phyloP scores from a whole-genome alignment of 2,797 vertebrate genomes.

The Odontamblyopus rebecca region DNA sequence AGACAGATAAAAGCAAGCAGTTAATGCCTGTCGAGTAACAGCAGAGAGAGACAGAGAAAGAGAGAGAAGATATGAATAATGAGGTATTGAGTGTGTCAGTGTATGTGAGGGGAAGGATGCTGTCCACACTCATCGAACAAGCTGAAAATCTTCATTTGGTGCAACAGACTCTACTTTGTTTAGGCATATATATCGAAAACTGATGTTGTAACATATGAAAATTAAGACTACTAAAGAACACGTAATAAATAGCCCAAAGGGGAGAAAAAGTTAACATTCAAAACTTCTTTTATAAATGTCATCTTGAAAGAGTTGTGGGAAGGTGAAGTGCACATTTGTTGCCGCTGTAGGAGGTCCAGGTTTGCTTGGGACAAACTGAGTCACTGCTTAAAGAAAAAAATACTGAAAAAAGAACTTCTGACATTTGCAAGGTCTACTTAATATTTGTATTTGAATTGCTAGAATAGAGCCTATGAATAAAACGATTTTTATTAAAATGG shows the following conservation, averaged over 20 bases:
- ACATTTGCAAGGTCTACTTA: neutral
- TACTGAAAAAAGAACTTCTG: neutral
- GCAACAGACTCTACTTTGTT: conserved; percentile 2
- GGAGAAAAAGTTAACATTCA: conserved; percentile 9
- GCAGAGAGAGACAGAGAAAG: neutral
- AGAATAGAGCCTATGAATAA: neutral
- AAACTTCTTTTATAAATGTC: conserved; percentile 32
- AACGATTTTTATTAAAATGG: neutral
- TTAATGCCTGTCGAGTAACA: neutral
- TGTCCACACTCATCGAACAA: neutral
- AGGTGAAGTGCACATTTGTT: conserved; percentile 37
- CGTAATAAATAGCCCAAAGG: neutral
- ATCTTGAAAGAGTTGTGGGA: neutral
- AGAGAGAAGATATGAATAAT: conserved; percentile 36
- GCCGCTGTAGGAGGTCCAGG: conserved; percentile 35
- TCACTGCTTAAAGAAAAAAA: conserved; percentile 8
- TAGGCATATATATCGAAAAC: conserved; percentile 3
- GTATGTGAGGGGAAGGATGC: conserved; percentile 14
- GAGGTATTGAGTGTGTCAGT: conserved; percentile 33
- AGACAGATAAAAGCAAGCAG: conserved; percentile 23
- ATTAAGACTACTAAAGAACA: neutral
- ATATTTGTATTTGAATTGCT: neutral
- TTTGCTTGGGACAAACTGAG: conserved; percentile 25
- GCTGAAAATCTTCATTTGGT: conserved; percentile 18
- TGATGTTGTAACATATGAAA: neutral